phyloP scores from a whole-genome alignment of 2,797 vertebrate genomes.

The Halcyon badia region DNA sequence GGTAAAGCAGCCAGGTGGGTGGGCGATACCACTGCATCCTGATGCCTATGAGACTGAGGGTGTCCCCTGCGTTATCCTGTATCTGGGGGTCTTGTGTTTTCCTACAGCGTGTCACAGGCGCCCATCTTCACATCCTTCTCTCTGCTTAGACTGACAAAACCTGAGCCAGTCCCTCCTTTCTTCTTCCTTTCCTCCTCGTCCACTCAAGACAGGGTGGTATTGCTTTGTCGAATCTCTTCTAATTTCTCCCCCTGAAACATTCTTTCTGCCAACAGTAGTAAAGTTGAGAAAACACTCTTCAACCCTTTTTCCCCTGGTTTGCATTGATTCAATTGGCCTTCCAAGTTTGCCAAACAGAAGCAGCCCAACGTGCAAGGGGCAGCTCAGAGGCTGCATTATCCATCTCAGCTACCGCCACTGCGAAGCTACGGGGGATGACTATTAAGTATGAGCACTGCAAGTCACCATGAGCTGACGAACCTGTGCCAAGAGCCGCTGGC shows the following conservation, averaged over 20 bases:
- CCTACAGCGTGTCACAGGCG: rapidly evolving
- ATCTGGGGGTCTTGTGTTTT: not conserved
- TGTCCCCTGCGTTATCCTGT: not conserved
- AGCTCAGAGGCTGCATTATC: slow-evolving; percentile 9
- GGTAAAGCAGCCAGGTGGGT: not conserved
- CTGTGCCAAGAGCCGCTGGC: slow-evolving; percentile 55
- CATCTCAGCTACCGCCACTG: slow-evolving; percentile 29
- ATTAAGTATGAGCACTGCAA: slow-evolving; percentile 67
- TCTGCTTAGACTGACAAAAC: not conserved
- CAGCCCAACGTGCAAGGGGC: not conserved
- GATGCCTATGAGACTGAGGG: rapidly evolving
- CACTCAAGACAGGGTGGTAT: not conserved
- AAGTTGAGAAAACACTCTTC: not conserved
- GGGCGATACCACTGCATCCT: not conserved
- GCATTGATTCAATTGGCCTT: slow-evolving; percentile 10
- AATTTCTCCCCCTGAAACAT: not conserved
- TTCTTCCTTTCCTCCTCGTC: not conserved
- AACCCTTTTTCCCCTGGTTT: not conserved
- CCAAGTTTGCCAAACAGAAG: not conserved
- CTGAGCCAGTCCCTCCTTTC: not conserved
- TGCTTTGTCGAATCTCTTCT: not conserved
- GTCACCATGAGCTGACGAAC: slow-evolving; percentile 27
- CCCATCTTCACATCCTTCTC: not conserved
- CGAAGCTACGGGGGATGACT: slow-evolving; percentile 64
- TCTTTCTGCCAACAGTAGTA: not conserved